Base-by-base conservation (phyloP, 23 tunicate genomes). In the Styela plicata region DNA sequence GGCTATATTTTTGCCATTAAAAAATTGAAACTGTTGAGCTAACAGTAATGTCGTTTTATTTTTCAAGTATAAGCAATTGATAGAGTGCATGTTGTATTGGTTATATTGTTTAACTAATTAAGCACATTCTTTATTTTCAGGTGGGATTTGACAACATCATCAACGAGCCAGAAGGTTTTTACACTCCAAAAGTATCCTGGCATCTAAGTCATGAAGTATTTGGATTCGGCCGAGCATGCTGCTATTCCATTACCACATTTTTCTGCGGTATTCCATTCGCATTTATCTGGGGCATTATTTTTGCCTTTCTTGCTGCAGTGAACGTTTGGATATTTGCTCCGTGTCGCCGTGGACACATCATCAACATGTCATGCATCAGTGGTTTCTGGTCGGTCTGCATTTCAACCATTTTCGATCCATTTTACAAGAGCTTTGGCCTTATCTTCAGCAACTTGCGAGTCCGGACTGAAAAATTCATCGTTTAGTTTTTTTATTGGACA, bases 161-260 rank as follows among this genome's bases (percentile, higher is more conserved):
- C n/a, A 92, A 89, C 10, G 98, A 94, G 64, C 98, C 98, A 1
- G 88, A 88, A 75, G 98, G 98, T 20, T 94, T 61, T 83, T 79
- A 89, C 83, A 89, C 98, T 2, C 89, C 91, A 31, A 91, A 86
- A 52, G 89, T 80, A 73, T 85, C 94, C 24, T 94, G 98, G 98
- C 89, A 86, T 75, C 84, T 89, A 65, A 94, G 98, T 70, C 65
- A 86, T 23, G 98, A 94, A 76, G 82, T 94, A 21, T 94, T 82
- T 83, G 91, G 86, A 24, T 94, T 94, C 77, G 80, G 87, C 17
- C 88, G 88, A 62, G 87, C 88, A n/a, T 86, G 90, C 79, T 94
- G 83, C 63, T 94, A 94, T 85, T 73, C 89, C 1, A 76, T 89
- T 23, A 63, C 84, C 24, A 80, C 91, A 13, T 79, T 89, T 63